Conservation (phyloP, 2,888 invertebrate genomes). For the Idaea aversata region DNA sequence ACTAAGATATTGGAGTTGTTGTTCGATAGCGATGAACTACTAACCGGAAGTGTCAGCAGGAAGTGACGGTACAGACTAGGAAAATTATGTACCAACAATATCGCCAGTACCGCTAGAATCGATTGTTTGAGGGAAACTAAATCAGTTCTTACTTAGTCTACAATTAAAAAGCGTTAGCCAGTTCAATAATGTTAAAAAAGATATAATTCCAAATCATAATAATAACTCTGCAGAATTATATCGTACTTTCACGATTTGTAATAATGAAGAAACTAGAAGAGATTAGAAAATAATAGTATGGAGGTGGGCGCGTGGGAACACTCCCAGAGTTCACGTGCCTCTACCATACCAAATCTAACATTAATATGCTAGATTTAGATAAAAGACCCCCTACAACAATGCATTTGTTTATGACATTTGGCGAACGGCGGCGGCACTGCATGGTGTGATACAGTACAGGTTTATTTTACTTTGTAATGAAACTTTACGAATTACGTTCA, state of each 20-base stretch:
- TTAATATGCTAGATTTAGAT: constrained; percentile 74
- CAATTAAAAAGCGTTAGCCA: constrained; percentile 5
- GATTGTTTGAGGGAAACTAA: constrained; percentile 24
- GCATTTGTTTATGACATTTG: neutral
- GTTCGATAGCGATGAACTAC: neutral
- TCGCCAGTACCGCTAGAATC: constrained; percentile 40
- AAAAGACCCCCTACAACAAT: constrained; percentile 41
- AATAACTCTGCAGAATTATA: constrained; percentile 63
- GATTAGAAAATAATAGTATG: constrained; percentile 79
- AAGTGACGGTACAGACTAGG: constrained; percentile 37
- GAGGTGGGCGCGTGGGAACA: constrained; percentile 79
- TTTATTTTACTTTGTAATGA: neutral
- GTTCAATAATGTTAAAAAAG: constrained; percentile 11
- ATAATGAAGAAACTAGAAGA: constrained; percentile 76
- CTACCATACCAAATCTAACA: constrained; percentile 69
- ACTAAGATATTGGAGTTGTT: neutral
- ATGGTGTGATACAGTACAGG: neutral
- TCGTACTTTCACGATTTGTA: constrained; percentile 75
- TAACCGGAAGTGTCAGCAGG: constrained; percentile 47
- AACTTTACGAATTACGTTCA: neutral
- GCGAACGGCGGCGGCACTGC: neutral
- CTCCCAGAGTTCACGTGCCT: constrained; percentile 77
- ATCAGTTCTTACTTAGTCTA: constrained; percentile 15
- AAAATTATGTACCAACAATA: constrained; percentile 21
- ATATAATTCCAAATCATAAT: constrained; percentile 46